A percentile compares a stretch with the other conserved stretches of the same genome.
phyloP scores from a whole-genome alignment of 2,797 vertebrate genomes.

The Amblyraja radiata region DNA sequence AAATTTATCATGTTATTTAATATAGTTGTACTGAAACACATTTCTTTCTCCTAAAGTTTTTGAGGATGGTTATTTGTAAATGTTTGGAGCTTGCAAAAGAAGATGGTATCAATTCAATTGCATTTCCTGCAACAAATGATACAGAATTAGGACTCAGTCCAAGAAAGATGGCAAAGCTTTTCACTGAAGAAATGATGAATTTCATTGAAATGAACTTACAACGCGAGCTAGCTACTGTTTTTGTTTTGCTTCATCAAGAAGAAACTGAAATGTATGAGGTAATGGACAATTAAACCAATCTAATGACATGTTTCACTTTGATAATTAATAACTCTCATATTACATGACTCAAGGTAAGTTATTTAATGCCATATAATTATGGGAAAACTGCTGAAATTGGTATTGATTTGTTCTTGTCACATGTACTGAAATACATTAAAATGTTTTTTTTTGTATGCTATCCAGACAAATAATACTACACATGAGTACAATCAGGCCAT shows the following conservation, averaged over 20 bases:
- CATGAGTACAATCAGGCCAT: too few relatives aligned
- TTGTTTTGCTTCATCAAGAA: slow-evolving; percentile 60
- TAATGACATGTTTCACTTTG: not conserved
- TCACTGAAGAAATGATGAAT: slow-evolving; percentile 49
- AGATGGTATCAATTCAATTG: slow-evolving; percentile 44
- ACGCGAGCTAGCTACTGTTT: slow-evolving; percentile 46
- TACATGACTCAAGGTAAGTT: not conserved
- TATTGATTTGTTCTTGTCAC: too few relatives aligned
- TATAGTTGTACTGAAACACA: not conserved
- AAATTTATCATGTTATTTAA: not conserved
- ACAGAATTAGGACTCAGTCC: slow-evolving; percentile 42
- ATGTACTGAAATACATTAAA: too few relatives aligned
- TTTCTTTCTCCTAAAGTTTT: slow-evolving; percentile 52
- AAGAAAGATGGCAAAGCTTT: slow-evolving; percentile 49
- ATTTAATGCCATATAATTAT: fast-evolving
- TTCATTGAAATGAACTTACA: slow-evolving; percentile 43
- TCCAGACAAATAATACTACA: too few relatives aligned
- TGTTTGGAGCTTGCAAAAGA: slow-evolving; percentile 45
- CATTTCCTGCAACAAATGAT: slow-evolving; percentile 68
- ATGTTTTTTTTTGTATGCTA: too few relatives aligned
- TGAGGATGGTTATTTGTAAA: slow-evolving; percentile 40
- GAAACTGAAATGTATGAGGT: slow-evolving; percentile 53
- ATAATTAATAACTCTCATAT: not conserved
- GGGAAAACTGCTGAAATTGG: not conserved
- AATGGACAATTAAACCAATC: slow-evolving; percentile 39